Conservation (phyloP, 2,113 vertebrate genomes). For the Vidua chalybeata region DNA sequence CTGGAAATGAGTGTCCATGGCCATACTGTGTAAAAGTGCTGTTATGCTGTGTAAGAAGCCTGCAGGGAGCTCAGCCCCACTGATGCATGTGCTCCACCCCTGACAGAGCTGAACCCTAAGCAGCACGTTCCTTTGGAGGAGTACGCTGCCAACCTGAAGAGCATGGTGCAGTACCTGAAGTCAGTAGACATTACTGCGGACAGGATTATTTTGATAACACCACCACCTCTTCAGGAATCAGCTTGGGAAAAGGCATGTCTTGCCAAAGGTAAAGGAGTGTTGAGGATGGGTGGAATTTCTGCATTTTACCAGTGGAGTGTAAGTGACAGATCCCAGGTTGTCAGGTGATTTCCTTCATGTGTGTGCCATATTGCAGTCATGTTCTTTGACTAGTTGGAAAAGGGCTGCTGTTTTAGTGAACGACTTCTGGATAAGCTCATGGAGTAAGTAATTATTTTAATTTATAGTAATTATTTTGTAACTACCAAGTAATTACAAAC, state of each 20-base stretch:
- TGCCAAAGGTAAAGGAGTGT: conserved; percentile 78
- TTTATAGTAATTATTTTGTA: neutral
- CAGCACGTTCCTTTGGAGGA: conserved; percentile 91
- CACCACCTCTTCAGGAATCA: conserved; percentile 85
- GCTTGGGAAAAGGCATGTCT: conserved; percentile 88
- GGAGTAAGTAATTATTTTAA: neutral
- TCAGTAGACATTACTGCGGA: conserved; percentile 74
- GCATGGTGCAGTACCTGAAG: conserved; percentile 79
- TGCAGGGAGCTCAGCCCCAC: neutral
- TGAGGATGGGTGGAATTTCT: neutral
- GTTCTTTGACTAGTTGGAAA: neutral
- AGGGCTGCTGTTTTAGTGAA: neutral
- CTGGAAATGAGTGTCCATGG: neutral
- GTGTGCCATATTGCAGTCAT: neutral
- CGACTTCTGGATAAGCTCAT: neutral
- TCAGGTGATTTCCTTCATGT: fast-evolving
- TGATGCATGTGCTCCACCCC: neutral
- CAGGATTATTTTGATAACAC: conserved; percentile 85
- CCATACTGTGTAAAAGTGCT: fast-evolving
- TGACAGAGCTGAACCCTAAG: conserved; percentile 84
- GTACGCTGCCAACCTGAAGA: conserved; percentile 81
- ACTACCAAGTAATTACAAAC: neutral
- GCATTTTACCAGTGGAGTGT: neutral
- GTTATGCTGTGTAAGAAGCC: fast-evolving
- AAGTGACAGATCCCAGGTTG: neutral